Evolutionary conservation across 2,797 vertebrate species (phyloP).

Genomic region (Danionella dracula): DNA sequence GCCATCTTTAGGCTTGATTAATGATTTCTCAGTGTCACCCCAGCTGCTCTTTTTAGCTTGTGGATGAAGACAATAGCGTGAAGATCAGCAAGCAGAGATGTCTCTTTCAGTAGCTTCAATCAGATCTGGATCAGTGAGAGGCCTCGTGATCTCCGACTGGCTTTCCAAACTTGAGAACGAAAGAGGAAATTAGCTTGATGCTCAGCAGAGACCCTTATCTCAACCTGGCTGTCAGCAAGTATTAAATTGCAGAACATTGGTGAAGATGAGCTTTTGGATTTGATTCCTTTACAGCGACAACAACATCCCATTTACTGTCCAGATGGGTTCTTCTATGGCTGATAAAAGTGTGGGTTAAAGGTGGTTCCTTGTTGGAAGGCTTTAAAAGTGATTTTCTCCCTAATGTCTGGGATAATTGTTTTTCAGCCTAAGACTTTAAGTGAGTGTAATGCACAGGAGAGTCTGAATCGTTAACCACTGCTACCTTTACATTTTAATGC

Average conservation of each 20-base stretch:
- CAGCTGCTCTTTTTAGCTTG: background rate
- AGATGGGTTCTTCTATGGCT: no score
- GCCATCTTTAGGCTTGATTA: background rate
- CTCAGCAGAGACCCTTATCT: background rate
- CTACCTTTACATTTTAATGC: no score
- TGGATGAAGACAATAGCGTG: background rate
- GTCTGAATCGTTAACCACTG: no score
- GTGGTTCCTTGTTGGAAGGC: no score
- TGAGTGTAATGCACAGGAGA: no score
- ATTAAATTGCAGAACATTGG: background rate
- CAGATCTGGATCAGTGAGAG: constrained; percentile 5
- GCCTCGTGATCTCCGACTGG: background rate
- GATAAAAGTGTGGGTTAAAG: no score
- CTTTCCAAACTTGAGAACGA: background rate
- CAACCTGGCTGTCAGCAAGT: background rate
- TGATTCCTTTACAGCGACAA: background rate
- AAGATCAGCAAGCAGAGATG: constrained; percentile 16
- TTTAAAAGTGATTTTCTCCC: no score
- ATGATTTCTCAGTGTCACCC: constrained; percentile 7
- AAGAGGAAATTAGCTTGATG: background rate
- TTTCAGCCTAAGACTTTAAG: no score
- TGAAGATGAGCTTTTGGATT: background rate
- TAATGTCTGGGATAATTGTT: no score
- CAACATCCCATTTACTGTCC: no score
- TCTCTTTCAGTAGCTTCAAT: background rate